Evolutionary conservation across 2,113 vertebrate genomes (phyloP).

Genomic region (Ploceus nigricollis): DNA sequence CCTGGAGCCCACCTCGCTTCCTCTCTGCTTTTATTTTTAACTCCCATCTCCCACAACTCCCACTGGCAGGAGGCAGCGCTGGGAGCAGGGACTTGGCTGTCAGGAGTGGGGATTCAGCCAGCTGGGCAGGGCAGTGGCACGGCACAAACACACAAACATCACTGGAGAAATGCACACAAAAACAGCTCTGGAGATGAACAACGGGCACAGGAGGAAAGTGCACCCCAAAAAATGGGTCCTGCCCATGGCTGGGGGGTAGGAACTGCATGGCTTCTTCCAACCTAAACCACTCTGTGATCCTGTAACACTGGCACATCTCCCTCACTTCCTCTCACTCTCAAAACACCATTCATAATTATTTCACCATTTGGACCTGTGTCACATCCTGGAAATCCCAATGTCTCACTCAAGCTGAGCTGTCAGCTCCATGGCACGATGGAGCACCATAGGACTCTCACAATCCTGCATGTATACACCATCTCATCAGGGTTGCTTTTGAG

Average conservation of each 20-base stretch:
- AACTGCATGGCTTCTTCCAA: not conserved
- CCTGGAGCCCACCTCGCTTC: not conserved
- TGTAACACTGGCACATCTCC: not conserved
- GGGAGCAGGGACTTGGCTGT: not conserved
- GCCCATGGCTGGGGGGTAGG: rapidly evolving
- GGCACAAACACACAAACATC: rapidly evolving
- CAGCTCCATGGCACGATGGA: not conserved
- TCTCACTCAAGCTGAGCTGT: not conserved
- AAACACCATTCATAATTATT: not conserved
- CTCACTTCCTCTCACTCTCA: not conserved
- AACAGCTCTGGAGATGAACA: not conserved
- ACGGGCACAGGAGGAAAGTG: rapidly evolving
- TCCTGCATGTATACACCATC: not conserved
- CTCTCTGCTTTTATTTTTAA: not conserved
- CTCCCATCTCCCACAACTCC: not conserved
- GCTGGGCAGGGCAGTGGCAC: not conserved
- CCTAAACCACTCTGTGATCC: not conserved
- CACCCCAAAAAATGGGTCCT: not conserved
- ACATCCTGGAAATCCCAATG: not conserved
- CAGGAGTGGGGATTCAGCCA: not conserved
- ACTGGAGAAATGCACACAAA: not conserved
- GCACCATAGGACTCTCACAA: rapidly evolving
- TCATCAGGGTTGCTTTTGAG: not conserved
- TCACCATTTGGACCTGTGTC: not conserved
- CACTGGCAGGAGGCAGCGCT: not conserved